Base-by-base conservation (phyloP, 30 jellyfish, hydroid and myxozoan species). In the Pseudorhiza aurosa region DNA sequence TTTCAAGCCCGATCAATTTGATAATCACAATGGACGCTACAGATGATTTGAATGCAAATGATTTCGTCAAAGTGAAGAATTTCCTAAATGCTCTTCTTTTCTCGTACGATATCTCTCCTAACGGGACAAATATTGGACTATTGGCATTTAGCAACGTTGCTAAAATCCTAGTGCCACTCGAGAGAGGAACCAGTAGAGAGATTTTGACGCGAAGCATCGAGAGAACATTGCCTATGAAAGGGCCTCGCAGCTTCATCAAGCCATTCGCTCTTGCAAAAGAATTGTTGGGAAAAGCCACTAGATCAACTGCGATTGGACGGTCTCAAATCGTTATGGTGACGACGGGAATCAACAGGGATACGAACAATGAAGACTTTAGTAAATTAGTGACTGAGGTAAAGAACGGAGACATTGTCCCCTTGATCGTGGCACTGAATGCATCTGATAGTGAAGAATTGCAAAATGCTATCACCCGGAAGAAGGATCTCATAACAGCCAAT, bases 11-110 rank as follows among this genome's bases (percentile, higher is more conserved):
- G 39, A 17, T 77, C 25, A 71, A 77, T 62, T 35, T 77, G 17
- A 70, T 77, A 6, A 46, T 58, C 31, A 72, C 81, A 0, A 35
- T 77, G 45, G 89, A 77, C 31, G 4, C 89, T 6, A 46, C 89
- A 28, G 29, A 14, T 19, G 29, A 32, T 37, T 22, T 40, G 17
- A 36, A 70, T 15, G 43, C 49, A 5, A 26, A 62, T 8, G 68
- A 35, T 17, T 49, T 56, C 47, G 7, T 11, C 21, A 77, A 31
- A 10, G 28, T 42, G 33, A 56, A 77, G 19, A 55, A 58, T 0
- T 37, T 57, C 37, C n/a, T 58, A 2, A 32, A 77, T 15, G n/a
- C 33, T 31, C 43, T 35, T 17, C 11, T 77, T 15, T 58, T 30
- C 30, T 31, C 81, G 2, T 59, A 46, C 26, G 55, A 77, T 28